Percentiles rank a stretch among this genome's conserved stretches.
These are phyloP conservation scores for Mus minutoides DNA, from an alignment of 2,797 vertebrate genomes.

Conservation along the genomic window DNA sequence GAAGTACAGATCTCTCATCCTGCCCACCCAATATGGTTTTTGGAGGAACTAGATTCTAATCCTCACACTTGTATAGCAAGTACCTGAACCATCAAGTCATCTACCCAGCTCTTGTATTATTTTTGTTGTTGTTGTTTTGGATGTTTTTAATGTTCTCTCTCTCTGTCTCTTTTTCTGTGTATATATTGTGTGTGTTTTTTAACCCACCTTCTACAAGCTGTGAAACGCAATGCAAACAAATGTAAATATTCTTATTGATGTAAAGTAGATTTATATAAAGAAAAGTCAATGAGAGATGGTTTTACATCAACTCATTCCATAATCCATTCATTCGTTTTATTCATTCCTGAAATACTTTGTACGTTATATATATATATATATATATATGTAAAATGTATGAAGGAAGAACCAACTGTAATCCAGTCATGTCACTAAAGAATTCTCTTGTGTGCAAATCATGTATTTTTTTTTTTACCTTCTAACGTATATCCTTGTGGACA, in stretches of 20 bases:
- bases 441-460: neutral
- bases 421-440: neutral
- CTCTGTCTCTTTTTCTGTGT: no score
- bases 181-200: neutral
- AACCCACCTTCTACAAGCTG: neutral
- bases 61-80: neutral
- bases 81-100: neutral
- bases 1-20: neutral
- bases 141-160: neutral
- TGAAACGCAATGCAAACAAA: neutral
- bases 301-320: neutral
- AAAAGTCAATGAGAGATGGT: neutral
- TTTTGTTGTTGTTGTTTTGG: neutral
- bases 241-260: neutral
- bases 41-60: neutral
- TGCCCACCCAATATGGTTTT: no score
- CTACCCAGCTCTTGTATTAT: neutral
- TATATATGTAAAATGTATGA: neutral
- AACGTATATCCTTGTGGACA: neutral
- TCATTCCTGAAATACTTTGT: neutral
- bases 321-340: neutral
- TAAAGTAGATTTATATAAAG: conserved; percentile 42
- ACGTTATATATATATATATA: neutral
- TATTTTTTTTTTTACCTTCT: conserved; percentile 20
- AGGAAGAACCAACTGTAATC: neutral